Conservation (phyloP, 2,113 vertebrate genomes). For the Pogonocichla stellata region DNA sequence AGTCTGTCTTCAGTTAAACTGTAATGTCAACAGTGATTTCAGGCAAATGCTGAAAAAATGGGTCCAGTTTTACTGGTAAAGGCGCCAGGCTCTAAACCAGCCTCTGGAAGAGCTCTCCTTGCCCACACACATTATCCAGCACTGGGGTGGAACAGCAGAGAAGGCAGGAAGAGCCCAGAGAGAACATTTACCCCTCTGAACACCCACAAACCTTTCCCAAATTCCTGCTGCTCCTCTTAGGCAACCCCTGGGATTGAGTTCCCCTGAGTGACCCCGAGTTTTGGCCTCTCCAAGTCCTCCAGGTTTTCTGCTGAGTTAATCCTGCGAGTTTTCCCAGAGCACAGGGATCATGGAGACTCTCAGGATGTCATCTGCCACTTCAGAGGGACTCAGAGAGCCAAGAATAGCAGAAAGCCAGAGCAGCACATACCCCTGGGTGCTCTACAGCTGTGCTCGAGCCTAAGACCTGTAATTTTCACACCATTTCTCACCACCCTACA, state of each 20-base stretch:
- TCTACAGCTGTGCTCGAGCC: slow-evolving; percentile 1
- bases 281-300: not conserved
- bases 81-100: not conserved
- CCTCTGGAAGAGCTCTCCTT: not conserved
- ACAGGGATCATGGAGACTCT: not conserved
- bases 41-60: not conserved
- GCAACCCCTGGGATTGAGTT: not conserved
- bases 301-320: not conserved
- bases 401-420: slow-evolving; percentile 55
- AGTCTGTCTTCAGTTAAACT: slow-evolving; percentile 14
- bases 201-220: not conserved
- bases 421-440: slow-evolving; percentile 41
- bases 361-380: slow-evolving; percentile 63
- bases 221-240: not conserved
- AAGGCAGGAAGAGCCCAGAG: not conserved
- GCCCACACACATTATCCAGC: slow-evolving; percentile 8
- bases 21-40: slow-evolving; percentile 1
- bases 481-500: slow-evolving; percentile 51
- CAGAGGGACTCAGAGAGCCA: slow-evolving; percentile 33
- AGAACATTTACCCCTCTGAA: not conserved
- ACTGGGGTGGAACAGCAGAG: not conserved
- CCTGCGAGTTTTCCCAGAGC: not conserved
- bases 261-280: not conserved
- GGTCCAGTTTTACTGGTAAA: not conserved
- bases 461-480: slow-evolving; percentile 62